Base-by-base conservation (phyloP, 2,113 vertebrate species). In the Lichenostomus cassidix region DNA sequence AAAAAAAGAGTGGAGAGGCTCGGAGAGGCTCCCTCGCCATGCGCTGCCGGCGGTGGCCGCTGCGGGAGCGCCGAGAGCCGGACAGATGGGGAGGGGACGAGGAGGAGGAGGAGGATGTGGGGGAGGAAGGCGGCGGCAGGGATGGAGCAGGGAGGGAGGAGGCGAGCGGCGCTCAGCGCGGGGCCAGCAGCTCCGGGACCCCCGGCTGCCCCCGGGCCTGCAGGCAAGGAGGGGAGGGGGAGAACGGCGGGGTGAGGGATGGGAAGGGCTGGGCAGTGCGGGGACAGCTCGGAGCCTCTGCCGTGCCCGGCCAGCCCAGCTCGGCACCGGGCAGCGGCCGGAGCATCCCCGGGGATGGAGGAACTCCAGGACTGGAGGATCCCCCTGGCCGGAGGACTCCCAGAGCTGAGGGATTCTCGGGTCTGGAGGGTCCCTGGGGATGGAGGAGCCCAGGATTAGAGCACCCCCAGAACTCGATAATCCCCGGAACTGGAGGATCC, bases 401-500 rank as follows among this genome's bases (percentile, higher is more conserved):
- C 2, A 5, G 42, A 2, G 5, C 33, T 7, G 16, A 5, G 50
- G 49, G 41, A 17, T 7, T 20, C 9, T 10, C 9, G 10, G 21
- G 6, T 6, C 15, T 22, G 62, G 33, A 65, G 50, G 7, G 53
- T 8, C 19, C 64, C 44, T 9, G 0, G 9, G 3, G 0, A 15
- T 2, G 11, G 9, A 59, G 25, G 11, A 47, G 21, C 21, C 21
- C 46, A 47, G 46, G 10, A 47, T 22, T 46, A 20, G 46, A 47
- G 20, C 21, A 47, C 19, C 46, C 46, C 46, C 46, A 46, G 46
- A 16, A 39, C 39, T 39, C 39, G 39, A 39, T 39, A 39, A 35
- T 5, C 4, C 15, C 31, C 24, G 1, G 19, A 1, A 19, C 44
- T 3, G 8, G 7, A 41, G 35, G 17, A 59, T 56, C 12, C 5